Base-by-base conservation (phyloP, 2,113 vertebrate species). In the Pollachius pollachius region DNA sequence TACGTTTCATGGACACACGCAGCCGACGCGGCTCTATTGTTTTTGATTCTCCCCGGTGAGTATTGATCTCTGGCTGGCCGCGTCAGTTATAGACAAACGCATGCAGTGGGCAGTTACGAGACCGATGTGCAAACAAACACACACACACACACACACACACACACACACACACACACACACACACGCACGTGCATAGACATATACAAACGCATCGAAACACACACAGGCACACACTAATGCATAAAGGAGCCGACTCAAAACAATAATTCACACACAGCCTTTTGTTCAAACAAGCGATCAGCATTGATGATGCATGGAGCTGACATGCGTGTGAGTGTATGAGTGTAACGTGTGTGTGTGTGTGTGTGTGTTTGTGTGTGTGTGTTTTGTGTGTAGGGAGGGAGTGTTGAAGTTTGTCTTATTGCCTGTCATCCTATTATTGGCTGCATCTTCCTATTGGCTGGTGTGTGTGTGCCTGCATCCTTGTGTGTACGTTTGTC, bases 21-120 rank as follows among this genome's bases (percentile, higher is more conserved):
- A 73, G 68, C 75, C 80, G 64, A 74, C 68, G 76, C 80, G 72
- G 81, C 64, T 52, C 75, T 83, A 82, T 86, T 85, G 87, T 89
- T 88, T 85, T 84, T 83, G 82, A 80, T 82, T 88, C 80, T 77
- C 66, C 80, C 70, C 75, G 75, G 88, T 88, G 78, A 75, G 84
- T 87, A 91, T 91, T 74, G 86, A 92, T 89, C 84, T 69, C 52
- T 13, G 27, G 62, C 75, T 78, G 15, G 73, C 69, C 82, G 17
- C 83, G 87, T 86, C 81, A 81, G 70, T 83, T 83, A 80, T 75
- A 85, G 87, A 87, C 77, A 81, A 81, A 87, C 67, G 57, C 25
- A n/a, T n/a, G 17, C 16, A 12, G 37, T 90, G 85, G 81, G 85
- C 81, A 81, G 70, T 83, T 83, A 80, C 16, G n/a, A 34, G 15